Base-by-base conservation (phyloP, 2,888 invertebrate species). In the Philaethria dido region DNA sequence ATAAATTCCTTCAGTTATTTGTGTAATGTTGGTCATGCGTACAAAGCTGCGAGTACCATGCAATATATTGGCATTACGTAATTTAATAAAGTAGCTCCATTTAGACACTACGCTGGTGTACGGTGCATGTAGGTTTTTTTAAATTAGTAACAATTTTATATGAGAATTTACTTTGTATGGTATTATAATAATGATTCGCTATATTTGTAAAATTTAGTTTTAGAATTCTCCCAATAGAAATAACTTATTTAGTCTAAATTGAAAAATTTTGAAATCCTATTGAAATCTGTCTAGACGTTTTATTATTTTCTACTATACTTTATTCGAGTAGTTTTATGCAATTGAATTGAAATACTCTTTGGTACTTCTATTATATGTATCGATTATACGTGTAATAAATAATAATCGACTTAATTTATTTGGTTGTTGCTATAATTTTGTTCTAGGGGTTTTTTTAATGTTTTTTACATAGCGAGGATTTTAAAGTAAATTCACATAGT, bases 21-120 rank as follows among this genome's bases (percentile, higher is more conserved):
- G 60, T 60, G 60, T 45, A 60, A 47, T 60, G 60, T 60, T 60
- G 20, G 45, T 14, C 45, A 47, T 47, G 60, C 60, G 60, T 60
- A 60, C 45, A 47, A n/a, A 47, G 60, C 60, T 47, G 18, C 33
- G 44, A 45, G 44, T 20, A 45, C 18, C 60, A 14, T 29, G 47
- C 60, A 47, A 47, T 60, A 33, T 47, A 60, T 47, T 60, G 60
- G 47, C 33, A 45, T 47, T 60, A 47, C 60, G 60, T 60, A 60
- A 60, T 47, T 60, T 60, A 45, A 60, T 60, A 60, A 60, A 60
- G 45, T 47, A 60, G 33, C 47, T 60, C 45, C 44, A 47, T 60
- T 47, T 60, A 47, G 44, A 45, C 14, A 36, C 22, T n/a, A 14
- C n/a, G 11, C 22, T 25, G 22, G 55, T 57, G 5, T 25, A 57